These are phyloP conservation scores for Allacma fusca DNA, from an alignment of 2,888 invertebrate genomes.

Conservation along the genomic window DNA sequence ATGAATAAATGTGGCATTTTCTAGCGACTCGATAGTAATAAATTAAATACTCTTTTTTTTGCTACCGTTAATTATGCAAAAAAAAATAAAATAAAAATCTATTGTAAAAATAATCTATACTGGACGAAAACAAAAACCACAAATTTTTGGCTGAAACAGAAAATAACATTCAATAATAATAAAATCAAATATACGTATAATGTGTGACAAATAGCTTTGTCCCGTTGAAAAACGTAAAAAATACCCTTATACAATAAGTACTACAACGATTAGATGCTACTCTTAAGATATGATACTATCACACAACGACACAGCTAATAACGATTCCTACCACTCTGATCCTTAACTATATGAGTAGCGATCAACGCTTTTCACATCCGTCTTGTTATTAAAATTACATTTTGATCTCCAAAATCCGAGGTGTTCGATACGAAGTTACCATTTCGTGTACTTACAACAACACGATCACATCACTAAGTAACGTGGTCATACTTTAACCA, in stretches of 20 bases:
- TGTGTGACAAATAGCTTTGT: neutral
- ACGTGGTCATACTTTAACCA: neutral
- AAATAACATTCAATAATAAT: neutral
- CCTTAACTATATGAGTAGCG: neutral
- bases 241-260: neutral
- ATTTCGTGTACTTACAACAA: too few species aligned
- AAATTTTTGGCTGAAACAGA: neutral
- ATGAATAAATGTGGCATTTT: neutral
- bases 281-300: neutral
- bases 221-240: conserved; percentile 12
- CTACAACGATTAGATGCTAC: neutral
- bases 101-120: conserved; percentile 10
- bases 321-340: neutral
- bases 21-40: neutral
- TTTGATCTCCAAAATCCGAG: neutral
- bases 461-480: neutral
- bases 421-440: too few species aligned
- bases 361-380: neutral
- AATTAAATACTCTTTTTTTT: neutral
- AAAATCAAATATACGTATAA: neutral
- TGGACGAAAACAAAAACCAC: neutral
- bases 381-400: neutral
- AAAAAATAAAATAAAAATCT: conserved; percentile 1
- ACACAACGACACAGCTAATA: neutral
- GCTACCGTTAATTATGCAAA: neutral